Percentiles rank a stretch among this genome's conserved stretches.
Evolutionary conservation across 2,888 invertebrate genomes (phyloP).

Genomic region (Drosophila glabriapex): DNA sequence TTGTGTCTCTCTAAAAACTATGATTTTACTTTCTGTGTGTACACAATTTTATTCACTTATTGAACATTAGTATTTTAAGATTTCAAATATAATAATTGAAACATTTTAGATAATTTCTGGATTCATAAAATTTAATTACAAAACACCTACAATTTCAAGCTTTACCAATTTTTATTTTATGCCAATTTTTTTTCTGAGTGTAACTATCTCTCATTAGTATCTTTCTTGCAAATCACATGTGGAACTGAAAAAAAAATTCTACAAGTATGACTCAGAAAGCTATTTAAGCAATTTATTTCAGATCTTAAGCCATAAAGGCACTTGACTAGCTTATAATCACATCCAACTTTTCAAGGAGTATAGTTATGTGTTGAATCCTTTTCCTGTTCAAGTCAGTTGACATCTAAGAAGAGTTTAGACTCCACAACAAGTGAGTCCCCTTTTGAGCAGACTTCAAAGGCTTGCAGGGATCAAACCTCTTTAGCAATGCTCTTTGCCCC

Average conservation of each 20-base stretch:
- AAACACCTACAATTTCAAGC: not conserved
- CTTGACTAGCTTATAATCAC: not conserved
- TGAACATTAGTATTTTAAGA: not conserved
- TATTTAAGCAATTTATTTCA: not conserved
- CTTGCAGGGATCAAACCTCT: slow-evolving; percentile 4
- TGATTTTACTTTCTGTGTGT: not conserved
- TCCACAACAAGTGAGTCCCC: not conserved
- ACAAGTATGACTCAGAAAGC: not conserved
- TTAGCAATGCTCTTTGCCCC: slow-evolving; percentile 12
- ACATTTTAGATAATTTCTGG: not conserved
- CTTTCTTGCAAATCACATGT: not conserved
- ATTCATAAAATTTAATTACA: not conserved
- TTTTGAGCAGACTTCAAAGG: slow-evolving; percentile 33
- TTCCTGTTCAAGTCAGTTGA: not conserved
- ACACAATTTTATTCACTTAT: not conserved
- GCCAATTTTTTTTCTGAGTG: not conserved
- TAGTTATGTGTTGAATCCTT: not conserved
- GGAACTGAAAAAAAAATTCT: not conserved
- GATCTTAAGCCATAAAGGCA: not conserved
- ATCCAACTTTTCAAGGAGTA: not conserved
- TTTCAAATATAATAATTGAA: not conserved
- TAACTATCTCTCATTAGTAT: not conserved
- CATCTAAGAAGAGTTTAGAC: not conserved
- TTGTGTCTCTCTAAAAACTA: not conserved
- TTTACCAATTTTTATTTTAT: not conserved